Base-by-base conservation (phyloP, 2,797 vertebrate species). In the Acestrorhynchus altus region DNA sequence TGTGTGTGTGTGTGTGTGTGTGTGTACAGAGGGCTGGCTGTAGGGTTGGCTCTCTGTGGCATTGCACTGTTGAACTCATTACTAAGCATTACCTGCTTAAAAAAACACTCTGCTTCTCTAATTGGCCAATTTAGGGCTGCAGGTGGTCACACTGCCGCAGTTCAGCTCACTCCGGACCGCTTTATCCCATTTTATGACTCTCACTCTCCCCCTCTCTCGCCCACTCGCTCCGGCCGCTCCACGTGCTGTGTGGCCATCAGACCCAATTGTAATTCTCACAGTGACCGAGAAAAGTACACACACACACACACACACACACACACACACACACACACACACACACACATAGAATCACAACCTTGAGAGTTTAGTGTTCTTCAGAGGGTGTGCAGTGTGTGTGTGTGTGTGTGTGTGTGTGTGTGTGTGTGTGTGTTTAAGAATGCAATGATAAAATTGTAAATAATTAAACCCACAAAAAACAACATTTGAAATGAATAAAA, bases 11-110 rank as follows among this genome's bases (percentile, higher is more conserved):
- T 22, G n/a, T n/a, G n/a, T n/a, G n/a, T n/a, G 31, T 35, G 42
- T 51, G 70, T 73, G 71, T 49, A 20, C 31, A 6, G 22, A 35
- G 16, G 28, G 60, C 18, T 42, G 39, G n/a, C 61, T 64, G n/a
- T 22, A 44, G 61, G 61, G 18, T 44, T 39, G 61, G 54, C 11
- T 69, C 54, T 69, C 44, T 5, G 26, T 4, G 70, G 84, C 81
- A 82, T 77, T 88, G 85, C 88, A 84, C 89, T 87, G 89, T 76
- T 92, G 86, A 89, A 90, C 90, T 92, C 90, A 87, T 92, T 92
- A 92, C 81, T 2, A 83, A 85, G 88, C 39, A 90, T 91, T 90
- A 90, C 83, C 86, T 74, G 47, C 87, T 87, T 90, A 90, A 87
- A 90, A 91, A 92, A 90, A 88, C 20, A 56, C 86, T 89, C 85